Percentiles rank a stretch among this genome's conserved stretches.
phyloP scores from a whole-genome alignment of 2,797 vertebrate species.

The Typhlichthys subterraneus region DNA sequence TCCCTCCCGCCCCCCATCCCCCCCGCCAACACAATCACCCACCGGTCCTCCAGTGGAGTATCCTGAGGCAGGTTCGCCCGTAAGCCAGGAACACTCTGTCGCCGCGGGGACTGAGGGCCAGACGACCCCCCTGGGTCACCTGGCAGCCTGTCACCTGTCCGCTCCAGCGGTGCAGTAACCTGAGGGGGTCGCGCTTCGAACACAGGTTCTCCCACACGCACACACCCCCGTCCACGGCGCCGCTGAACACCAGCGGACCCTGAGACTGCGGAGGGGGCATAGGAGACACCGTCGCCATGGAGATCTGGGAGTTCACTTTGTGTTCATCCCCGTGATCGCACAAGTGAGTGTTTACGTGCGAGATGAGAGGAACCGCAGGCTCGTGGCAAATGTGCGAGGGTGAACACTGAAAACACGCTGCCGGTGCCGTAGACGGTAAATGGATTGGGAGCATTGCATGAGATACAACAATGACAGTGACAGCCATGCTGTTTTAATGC shows the following conservation, averaged over 20 bases:
- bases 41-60: slow-evolving; percentile 83
- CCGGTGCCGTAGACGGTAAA: slow-evolving; percentile 49
- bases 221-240: slow-evolving; percentile 77
- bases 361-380: not conserved
- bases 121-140: slow-evolving; percentile 45
- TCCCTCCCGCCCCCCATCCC: not conserved
- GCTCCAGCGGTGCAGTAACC: slow-evolving; percentile 73
- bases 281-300: slow-evolving; percentile 72
- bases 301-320: slow-evolving; percentile 57
- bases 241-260: slow-evolving; percentile 82
- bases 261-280: slow-evolving; percentile 72
- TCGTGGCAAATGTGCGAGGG: slow-evolving; percentile 36
- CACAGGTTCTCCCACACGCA: slow-evolving; percentile 80
- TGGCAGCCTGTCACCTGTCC: slow-evolving; percentile 71
- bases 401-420: slow-evolving; percentile 46
- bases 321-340: slow-evolving; percentile 21
- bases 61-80: slow-evolving; percentile 75
- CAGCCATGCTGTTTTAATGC: slow-evolving; percentile 60
- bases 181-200: slow-evolving; percentile 66
- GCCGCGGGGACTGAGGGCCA: slow-evolving; percentile 75
- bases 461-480: slow-evolving; percentile 60
- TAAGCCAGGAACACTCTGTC: slow-evolving; percentile 75
- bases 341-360: slow-evolving; percentile 12
- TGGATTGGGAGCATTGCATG: slow-evolving; percentile 55
- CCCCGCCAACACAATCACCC: slow-evolving; percentile 22